Base-by-base conservation (phyloP, 1,140 invertebrate species). In the Drosophila tropicalis region DNA sequence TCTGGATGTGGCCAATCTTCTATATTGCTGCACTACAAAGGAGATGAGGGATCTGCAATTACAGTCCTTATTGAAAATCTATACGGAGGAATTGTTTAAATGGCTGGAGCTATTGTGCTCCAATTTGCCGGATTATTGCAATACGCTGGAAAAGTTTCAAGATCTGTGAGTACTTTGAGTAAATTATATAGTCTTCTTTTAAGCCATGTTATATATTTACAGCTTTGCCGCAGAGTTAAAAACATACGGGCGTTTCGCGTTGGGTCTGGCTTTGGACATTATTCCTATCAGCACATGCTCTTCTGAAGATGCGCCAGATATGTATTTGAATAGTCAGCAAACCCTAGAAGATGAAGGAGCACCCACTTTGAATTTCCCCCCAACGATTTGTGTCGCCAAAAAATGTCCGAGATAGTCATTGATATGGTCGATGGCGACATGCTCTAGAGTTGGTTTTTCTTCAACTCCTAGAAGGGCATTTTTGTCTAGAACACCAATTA, bases 231-330 rank as follows among this genome's bases (percentile, higher is more conserved):
- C 94, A 71, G 95, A 96, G 70, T 94, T 96, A 67, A 94, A 94
- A 76, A 93, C 93, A 29, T 95, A 94, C 76, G 94, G 94, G 29
- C 93, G 93, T 25, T 96, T 95, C 73, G 95, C 95, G 1, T 92
- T 95, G 17, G 95, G 95, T 3, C 80, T 95, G 3, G 95, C 95
- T 0, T 70, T 96, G 64, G 95, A 96, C 68, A 95, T 96, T 81
- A 93, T 95, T 64, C 95, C 95, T 7, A 96, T 96, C 22, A 95
- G 94, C 75, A 96, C 94, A 0, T 96, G 95, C 67, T 94, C 95
- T 15, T 95, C 95, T 36, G 93, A 95, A 56, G 94, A 95, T 76
- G 95, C 95, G 0, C 95, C 95, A 0, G 95, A 96, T 81, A 89
- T 96, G 64, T 96, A 96, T 78, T 94, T 86, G 3, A 72, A 90